Evolutionary conservation across 2,797 vertebrate genomes (phyloP), one percentile per base, ranked within the genome.

Genomic region (Danio jaintianensis): DNA sequence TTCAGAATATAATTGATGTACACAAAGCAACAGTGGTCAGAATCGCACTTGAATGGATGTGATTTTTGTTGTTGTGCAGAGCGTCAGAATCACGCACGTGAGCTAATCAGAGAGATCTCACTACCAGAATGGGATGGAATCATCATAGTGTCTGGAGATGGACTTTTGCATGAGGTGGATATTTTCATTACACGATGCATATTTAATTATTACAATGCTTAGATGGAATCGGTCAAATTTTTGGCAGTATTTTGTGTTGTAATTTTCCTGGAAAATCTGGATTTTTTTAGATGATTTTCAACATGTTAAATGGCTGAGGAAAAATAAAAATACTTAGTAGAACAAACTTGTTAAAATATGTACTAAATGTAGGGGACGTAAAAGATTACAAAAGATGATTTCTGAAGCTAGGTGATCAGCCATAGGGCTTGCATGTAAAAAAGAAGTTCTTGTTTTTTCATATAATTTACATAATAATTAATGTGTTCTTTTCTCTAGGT

Each of bases 61-160:
- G n/a, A 63, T 2, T 47, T 73, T 45, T 67, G 6, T 55, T 42
- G 13, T 7, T 13, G 29, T 70, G 13, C 20, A 98, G 96, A 98
- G 82, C 93, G 95, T 3, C 95, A 93, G 82, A 97, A 97, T 86
- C 97, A 98, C 0, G 96, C 96, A 36, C 91, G 94, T 70, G 95
- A 97, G 85, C 93, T 98, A 71, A 94, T 98, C 78, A 92, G 95
- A 88, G 94, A 94, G 59, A 93, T 98, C 75, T 90, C 85, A 1
- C 91, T 98, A 38, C 86, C 87, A 0, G 96, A 97, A 88, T 98
- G 97, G 97, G 96, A 97, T 0, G 96, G 96, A 53, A 95, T 98
- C 36, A 86, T 98, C 81, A 96, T 96, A 0, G 82, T 96, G 56
- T 97, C 96, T 0, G 97, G 97, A 82, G 97, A 98, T 4, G 97